Evolutionary conservation across 2,113 vertebrate species (phyloP), one percentile per base, ranked within the genome.

Genomic region (Oncorhynchus keta): DNA sequence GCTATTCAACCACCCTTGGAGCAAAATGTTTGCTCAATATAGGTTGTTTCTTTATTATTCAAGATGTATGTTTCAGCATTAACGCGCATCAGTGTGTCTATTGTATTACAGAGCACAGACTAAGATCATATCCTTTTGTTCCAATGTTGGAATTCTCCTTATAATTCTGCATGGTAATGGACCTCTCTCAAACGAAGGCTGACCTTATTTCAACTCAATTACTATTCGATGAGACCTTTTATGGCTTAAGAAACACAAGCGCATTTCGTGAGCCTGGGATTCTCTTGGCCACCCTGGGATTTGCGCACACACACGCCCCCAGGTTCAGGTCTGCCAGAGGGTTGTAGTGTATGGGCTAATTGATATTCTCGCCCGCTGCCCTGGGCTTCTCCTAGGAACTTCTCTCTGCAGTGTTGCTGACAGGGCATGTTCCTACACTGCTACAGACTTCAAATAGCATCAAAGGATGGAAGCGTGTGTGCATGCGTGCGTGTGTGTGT

Each of bases 401-500:
- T 45, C 84, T 88, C 85, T 88, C 84, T 83, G 81, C 87, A 88
- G 82, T 69, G 74, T 66, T 89, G 93, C 92, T 93, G 92, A 94
- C 86, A 77, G 74, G 81, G 86, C 92, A 90, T 79, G 87, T 91
- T 90, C 81, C 81, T 55, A 87, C 89, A 86, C 81, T 85, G 82
- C 86, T 90, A 89, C 88, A 88, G 85, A 79, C 84, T 90, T 86
- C 90, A 86, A 81, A 76, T 86, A 70, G 76, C 88, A 91, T 90
- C 85, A 92, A 88, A 32, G 26, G 26, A 30, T 28, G 14, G 14
- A 30, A 30, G 65, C 9, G 74, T 22, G 69, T 35, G 24, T 30
- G 69, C 30, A 61, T 0, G 16, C 1, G 64, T n/a, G 72, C 24
- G 67, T 70, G 55, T 75, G 55, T 61, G 48, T 78, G 68, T 24